Base-by-base conservation (phyloP, 2,113 vertebrate genomes). In the Triplophysa siluroides region DNA sequence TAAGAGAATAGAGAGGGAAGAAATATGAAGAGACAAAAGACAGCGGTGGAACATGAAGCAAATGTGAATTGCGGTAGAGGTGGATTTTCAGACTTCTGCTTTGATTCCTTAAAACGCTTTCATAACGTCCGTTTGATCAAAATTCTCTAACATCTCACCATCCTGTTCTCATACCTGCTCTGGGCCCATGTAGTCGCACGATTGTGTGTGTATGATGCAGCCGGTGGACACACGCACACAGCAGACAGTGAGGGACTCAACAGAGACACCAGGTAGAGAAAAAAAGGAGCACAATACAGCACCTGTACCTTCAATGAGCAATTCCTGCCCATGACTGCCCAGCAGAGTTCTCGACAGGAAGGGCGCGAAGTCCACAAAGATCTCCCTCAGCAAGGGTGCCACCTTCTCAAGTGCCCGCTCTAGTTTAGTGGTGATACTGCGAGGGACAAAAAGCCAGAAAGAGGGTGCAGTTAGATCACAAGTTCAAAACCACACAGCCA, bases 271-370 rank as follows among this genome's bases (percentile, higher is more conserved):
- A 90, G 88, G 84, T 89, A 92, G 87, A 92, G 60, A 83, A 52
- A 83, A 81, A 83, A 86, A 79, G 73, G 77, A 86, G 77, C 82
- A 83, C 79, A 89, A 91, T 94, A 94, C 89, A 94, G 91, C 92
- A 94, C 92, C 88, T 94, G 90, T 98, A 99, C 98, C 98, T 99
- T 99, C 98, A 92, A 99, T 99, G 91, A 99, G 93, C 87, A 99
- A 93, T 85, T 99, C 98, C 94, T 99, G 98, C 91, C 98, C 98
- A 88, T 99, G 98, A 90, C 97, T 99, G 89, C 97, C 98, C 90
- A 99, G 90, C 87, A 99, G 90, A 1, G 98, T 99, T 84, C 98
- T 92, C 54, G 98, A 99, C 33, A 99, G 91, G 91, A 99, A 99
- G 66, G 97, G 98, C 2, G 97, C 98, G 90, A 99, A 99, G 89